Evolutionary conservation across 2,797 vertebrate species (phyloP).

Genomic region (Oreochromis grahami): DNA sequence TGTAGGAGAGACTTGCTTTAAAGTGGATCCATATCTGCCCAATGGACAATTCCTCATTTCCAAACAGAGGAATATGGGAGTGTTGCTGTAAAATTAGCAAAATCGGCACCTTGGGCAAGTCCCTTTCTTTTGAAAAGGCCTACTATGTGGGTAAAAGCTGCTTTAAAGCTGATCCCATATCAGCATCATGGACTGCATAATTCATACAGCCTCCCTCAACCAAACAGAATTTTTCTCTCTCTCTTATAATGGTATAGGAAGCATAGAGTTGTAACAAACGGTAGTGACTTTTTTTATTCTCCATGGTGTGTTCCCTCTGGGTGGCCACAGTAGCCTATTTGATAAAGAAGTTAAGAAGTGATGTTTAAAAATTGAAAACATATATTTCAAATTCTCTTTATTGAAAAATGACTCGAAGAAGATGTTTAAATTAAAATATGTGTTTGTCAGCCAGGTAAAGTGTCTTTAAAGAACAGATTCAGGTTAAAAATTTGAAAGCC

Average conservation of each 20-base stretch:
- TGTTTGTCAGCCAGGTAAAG: not conserved
- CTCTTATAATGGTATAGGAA: not conserved
- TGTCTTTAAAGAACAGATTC: not conserved
- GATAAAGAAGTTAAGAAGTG: not conserved
- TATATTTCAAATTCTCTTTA: not conserved
- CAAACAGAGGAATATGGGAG: not conserved
- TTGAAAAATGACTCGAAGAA: not conserved
- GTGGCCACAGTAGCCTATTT: not conserved
- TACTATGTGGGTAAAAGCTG: not conserved
- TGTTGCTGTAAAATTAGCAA: not conserved
- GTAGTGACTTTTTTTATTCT: not conserved
- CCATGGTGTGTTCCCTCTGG: not conserved
- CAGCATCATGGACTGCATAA: not conserved
- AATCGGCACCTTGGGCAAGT: conserved; percentile 17
- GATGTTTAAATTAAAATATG: not conserved
- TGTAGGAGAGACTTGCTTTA: not conserved
- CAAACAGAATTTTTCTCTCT: conserved; percentile 1
- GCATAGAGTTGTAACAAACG: not conserved
- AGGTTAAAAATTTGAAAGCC: not conserved
- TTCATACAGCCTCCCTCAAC: not conserved
- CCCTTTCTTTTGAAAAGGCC: not conserved
- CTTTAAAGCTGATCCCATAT: conserved; percentile 14
- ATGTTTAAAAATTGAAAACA: not conserved
- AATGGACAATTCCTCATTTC: not conserved
- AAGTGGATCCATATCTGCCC: not conserved